Evolutionary conservation across 2,113 vertebrate species (phyloP), one percentile per base, ranked within the genome.

Genomic region (Gadus chalcogrammus): DNA sequence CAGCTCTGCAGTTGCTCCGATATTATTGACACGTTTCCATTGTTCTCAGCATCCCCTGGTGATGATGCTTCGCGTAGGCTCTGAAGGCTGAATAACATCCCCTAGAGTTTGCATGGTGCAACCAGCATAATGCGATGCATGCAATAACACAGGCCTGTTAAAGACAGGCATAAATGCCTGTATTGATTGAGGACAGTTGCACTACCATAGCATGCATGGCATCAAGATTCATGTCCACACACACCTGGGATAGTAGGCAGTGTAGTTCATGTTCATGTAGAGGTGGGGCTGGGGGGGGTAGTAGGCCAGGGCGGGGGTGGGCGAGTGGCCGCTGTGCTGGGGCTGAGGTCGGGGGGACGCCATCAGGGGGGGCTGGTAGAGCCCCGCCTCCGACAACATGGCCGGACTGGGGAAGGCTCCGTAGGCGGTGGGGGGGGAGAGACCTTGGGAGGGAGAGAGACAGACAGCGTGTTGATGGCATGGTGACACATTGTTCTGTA

Each of bases 241-340:
- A 18, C 60, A 99, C 97, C 97, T 99, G 87, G 97, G 97, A 69
- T 99, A 99, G 83, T 97, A 98, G 13, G 97, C 93, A 0, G 97
- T 98, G 89, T 98, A 99, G 87, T 98, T 98, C 96, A 98, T 97
- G 68, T 92, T 93, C 93, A 93, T 93, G 65, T 96, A 99, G 59
- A 99, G 93, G 58, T 88, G 91, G 20, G 95, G 94, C 55, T 96
- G 94, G 15, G 94, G 93, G 31, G 95, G 93, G 81, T 96, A 99
- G 83, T 97, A 99, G 71, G 96, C 93, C 80, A 98, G 89, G 65
- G 95, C 5, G 58, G 93, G 93, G 35, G 94, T 87, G 0, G 93
- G 91, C 60, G 87, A 88, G 82, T 91, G 90, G 0, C 91, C 15
- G 0, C 91, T 75, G 15, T 89, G 88, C 80, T 93, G 95, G 42